A percentile compares a stretch with the other conserved stretches of the same genome.
These are phyloP conservation scores for Ridgeia piscesae DNA, from an alignment of 1,140 invertebrate species.

Conservation along the genomic window DNA sequence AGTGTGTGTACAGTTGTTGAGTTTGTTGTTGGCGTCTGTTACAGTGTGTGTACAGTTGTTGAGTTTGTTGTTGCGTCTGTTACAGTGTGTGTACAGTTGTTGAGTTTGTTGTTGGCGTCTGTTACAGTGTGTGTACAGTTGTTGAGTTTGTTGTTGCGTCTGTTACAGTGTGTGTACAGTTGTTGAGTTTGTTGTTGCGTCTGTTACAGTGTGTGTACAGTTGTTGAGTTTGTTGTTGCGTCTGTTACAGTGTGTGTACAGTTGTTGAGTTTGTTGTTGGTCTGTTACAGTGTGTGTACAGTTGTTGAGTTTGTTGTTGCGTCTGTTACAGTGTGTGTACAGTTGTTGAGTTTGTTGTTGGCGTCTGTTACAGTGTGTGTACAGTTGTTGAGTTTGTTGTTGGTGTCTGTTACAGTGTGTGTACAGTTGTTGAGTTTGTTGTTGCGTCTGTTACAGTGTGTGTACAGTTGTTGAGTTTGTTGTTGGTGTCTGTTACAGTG, in stretches of 20 bases:
- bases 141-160: too few species aligned
- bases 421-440: background rate
- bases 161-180: background rate
- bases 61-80: too few species aligned
- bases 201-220: background rate
- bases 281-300: background rate
- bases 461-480: too few species aligned
- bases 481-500: too few species aligned
- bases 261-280: background rate
- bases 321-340: background rate
- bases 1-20: background rate
- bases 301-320: too few species aligned
- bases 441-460: background rate
- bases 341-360: background rate
- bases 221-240: too few species aligned
- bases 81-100: background rate
- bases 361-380: background rate
- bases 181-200: background rate
- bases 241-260: background rate
- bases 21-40: background rate
- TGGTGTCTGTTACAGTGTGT: too few species aligned
- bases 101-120: background rate
- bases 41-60: conserved; percentile 9
- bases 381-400: too few species aligned
- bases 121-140: conserved; percentile 5